Evolutionary conservation across 2,888 invertebrate genomes (phyloP).

Genomic region (Zeuzera pyrina): DNA sequence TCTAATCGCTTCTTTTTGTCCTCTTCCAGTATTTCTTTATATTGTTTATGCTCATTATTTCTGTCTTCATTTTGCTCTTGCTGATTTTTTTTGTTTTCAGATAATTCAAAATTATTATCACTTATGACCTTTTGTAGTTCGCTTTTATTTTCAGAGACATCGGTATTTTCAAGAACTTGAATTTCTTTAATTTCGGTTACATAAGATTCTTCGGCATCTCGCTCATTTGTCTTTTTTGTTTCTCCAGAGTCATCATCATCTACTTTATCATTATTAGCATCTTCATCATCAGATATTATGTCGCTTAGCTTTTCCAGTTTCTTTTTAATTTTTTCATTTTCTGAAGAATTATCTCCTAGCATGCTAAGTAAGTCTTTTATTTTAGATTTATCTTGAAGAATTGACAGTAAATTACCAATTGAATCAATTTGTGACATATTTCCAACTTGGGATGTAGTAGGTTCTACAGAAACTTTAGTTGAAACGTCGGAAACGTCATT

Average conservation of each 20-base stretch:
- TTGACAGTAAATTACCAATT: constrained; percentile 44
- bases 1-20: constrained; percentile 3
- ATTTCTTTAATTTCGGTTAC: not conserved
- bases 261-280: constrained; percentile 19
- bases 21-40: not conserved
- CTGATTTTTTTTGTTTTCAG: not conserved
- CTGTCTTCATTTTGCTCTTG: not conserved
- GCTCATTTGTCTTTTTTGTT: constrained; percentile 12
- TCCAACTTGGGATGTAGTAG: constrained; percentile 17
- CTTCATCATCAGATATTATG: constrained; percentile 66
- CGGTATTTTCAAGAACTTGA: not conserved
- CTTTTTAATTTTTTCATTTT: constrained; percentile 68
- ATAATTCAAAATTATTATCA: too few species aligned
- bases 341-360: constrained; percentile 47
- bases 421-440: constrained; percentile 25
- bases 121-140: constrained; percentile 2
- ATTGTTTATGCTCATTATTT: not conserved
- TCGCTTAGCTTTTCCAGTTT: constrained; percentile 72
- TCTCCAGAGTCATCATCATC: constrained; percentile 3
- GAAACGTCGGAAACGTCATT: constrained; percentile 21
- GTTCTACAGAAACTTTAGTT: too few species aligned
- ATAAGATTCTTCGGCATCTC: not conserved
- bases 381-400: constrained; percentile 62
- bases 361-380: constrained; percentile 58
- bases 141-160: not conserved